Percentiles rank a stretch among this genome's conserved stretches.
Conservation (phyloP, 2,797 vertebrate species). For the Xenopus petersii region DNA sequence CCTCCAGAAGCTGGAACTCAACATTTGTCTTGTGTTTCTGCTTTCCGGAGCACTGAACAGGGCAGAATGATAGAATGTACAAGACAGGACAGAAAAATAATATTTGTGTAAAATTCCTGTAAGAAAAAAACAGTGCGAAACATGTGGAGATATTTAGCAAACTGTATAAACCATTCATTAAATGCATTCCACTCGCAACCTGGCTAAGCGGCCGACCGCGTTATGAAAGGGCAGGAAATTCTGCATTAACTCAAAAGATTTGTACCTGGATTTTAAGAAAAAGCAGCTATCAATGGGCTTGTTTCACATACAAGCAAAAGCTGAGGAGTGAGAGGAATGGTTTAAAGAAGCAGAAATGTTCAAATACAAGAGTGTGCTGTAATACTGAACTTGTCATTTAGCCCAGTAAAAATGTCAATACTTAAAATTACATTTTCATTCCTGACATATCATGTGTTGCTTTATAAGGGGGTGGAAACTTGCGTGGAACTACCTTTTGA, state of each 20-base stretch:
- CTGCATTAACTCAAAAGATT: slow-evolving; percentile 44
- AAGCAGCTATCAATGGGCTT: slow-evolving; percentile 18
- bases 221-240: slow-evolving; percentile 45
- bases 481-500: background rate
- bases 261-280: slow-evolving; percentile 35
- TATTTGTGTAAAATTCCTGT: slow-evolving; percentile 44
- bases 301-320: slow-evolving; percentile 23
- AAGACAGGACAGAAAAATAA: slow-evolving; percentile 45
- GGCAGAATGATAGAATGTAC: slow-evolving; percentile 37
- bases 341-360: background rate
- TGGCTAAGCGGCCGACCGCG: slow-evolving; percentile 38
- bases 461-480: background rate
- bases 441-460: background rate
- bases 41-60: slow-evolving; percentile 24
- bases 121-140: slow-evolving; percentile 30
- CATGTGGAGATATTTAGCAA: slow-evolving; percentile 49
- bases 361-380: background rate
- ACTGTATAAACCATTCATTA: slow-evolving; percentile 50
- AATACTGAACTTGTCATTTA: background rate
- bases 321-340: background rate
- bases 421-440: background rate
- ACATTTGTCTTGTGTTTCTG: slow-evolving; percentile 20
- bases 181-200: slow-evolving; percentile 45
- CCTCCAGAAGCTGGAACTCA: slow-evolving; percentile 10
- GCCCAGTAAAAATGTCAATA: background rate